A percentile compares a stretch with the other conserved stretches of the same genome.
These are phyloP conservation scores for Triplophysa tibetana DNA, from an alignment of 2,113 vertebrate genomes.

Conservation along the genomic window DNA sequence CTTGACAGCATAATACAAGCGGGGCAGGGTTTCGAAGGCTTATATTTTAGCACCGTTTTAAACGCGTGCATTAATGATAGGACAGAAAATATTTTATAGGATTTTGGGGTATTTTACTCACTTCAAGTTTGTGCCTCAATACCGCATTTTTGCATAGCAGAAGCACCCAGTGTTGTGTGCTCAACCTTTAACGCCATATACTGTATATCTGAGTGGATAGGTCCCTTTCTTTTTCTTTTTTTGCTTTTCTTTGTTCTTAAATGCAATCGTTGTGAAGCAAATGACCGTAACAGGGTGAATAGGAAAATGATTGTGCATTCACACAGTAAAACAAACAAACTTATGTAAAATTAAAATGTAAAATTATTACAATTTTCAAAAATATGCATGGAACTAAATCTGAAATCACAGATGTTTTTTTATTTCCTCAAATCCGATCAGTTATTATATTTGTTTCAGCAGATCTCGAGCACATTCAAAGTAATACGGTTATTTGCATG, in stretches of 20 bases:
- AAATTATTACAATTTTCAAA: constrained; percentile 25
- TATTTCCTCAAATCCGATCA: neutral
- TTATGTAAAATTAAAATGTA: constrained; percentile 13
- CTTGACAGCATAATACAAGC: constrained; percentile 54
- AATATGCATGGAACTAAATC: constrained; percentile 31
- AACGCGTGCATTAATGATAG: constrained; percentile 66
- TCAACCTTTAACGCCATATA: constrained; percentile 67
- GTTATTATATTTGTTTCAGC: constrained; percentile 34
- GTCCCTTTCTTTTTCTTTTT: constrained; percentile 40
- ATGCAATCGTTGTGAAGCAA: constrained; percentile 19
- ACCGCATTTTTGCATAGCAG: constrained; percentile 71
- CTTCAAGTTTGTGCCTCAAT: constrained; percentile 78
- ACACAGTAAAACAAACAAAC: constrained; percentile 5
- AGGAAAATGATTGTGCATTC: constrained; percentile 41
- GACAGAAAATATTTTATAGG: constrained; percentile 79
- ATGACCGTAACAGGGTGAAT: constrained; percentile 51
- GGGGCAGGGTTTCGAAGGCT: constrained; percentile 56
- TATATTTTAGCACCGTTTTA: constrained; percentile 74
- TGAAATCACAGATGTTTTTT: neutral
- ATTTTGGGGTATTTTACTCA: constrained; percentile 81
- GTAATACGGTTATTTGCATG: constrained; percentile 74
- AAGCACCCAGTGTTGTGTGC: constrained; percentile 73
- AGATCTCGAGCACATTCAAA: constrained; percentile 58
- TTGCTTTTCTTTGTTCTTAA: constrained; percentile 29
- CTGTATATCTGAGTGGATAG: constrained; percentile 71